Percentiles rank a stretch among this genome's conserved stretches.
These are phyloP conservation scores for Exaiptasia diaphana DNA, from an alignment of 64 coral and sea anemone species.

Conservation along the genomic window DNA sequence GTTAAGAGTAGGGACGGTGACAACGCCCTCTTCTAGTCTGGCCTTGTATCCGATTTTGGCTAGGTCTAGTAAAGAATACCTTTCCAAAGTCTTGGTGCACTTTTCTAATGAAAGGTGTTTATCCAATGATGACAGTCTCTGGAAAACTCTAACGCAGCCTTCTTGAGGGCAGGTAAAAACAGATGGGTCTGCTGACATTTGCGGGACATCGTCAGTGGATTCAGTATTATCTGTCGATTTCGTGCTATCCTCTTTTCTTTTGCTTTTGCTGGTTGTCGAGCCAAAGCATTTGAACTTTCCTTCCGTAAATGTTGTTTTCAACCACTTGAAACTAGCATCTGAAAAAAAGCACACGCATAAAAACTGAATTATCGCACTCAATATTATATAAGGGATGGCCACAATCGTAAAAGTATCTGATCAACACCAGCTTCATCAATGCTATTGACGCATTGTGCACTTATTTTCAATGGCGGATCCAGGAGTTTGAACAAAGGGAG, in stretches of 20 bases:
- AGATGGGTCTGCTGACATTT: neutral
- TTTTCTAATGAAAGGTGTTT: conserved; percentile 38
- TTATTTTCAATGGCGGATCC: no score
- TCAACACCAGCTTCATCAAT: no score
- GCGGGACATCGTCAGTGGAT: neutral
- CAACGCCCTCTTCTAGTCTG: neutral
- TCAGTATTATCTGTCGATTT: neutral
- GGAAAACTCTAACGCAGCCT: conserved; percentile 23
- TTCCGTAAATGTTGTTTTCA: neutral
- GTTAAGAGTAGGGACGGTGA: neutral
- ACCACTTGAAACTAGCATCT: conserved; percentile 43
- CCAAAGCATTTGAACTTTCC: conserved; percentile 27
- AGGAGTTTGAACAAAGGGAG: no score
- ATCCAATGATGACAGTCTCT: conserved; percentile 12
- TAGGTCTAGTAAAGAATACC: conserved; percentile 5
- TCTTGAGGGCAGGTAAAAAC: conserved; percentile 25
- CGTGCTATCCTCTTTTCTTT: neutral
- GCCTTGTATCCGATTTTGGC: conserved; percentile 12
- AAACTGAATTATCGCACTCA: no score
- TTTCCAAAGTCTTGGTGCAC: conserved; percentile 1
- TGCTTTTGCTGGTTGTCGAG: no score
- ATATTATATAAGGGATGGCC: no score
- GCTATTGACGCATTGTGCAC: no score
- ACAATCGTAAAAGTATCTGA: no score
- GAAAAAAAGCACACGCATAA: no score